A percentile compares a stretch with the other conserved stretches of the same genome.
Conservation (phyloP, 2,888 invertebrate species). For the Venustoraphidia nigricollis region DNA sequence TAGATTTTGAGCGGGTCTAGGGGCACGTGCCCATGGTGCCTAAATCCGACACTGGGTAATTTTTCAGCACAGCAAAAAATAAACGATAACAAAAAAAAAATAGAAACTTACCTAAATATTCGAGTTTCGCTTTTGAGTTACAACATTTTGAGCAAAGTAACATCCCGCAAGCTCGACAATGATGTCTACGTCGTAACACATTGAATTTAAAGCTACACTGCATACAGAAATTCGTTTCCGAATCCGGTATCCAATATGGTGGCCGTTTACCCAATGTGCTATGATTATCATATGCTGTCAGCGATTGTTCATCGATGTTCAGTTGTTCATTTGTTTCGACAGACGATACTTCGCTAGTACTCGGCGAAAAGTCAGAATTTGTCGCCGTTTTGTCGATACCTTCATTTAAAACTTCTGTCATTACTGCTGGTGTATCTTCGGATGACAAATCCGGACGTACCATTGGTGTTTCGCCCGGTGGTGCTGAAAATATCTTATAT, state of each 20-base stretch:
- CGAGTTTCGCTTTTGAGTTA: conserved; percentile 49
- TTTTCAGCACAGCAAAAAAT: too few species aligned
- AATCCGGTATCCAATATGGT: conserved; percentile 79
- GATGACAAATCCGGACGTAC: too few species aligned
- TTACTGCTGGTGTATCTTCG: too few species aligned
- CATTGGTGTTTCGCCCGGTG: conserved; percentile 5
- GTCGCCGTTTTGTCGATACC: background rate
- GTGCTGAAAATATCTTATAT: background rate
- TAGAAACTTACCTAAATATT: conserved; percentile 44
- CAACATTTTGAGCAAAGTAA: conserved; percentile 68
- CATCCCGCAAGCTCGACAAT: conserved; percentile 76
- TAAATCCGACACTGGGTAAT: too few species aligned
- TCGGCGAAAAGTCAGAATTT: conserved; percentile 4
- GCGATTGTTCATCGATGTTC: conserved; percentile 21
- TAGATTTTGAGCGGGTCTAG: too few species aligned
- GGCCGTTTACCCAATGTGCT: conserved; percentile 50
- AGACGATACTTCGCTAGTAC: conserved; percentile 6
- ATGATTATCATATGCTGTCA: conserved; percentile 14
- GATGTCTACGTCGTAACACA: conserved; percentile 68
- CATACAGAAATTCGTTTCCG: conserved; percentile 66
- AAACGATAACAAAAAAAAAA: too few species aligned
- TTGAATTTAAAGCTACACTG: conserved; percentile 69
- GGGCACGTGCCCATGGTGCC: too few species aligned
- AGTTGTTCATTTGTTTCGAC: conserved; percentile 17
- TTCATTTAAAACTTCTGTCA: background rate